Base-by-base conservation (phyloP, 2,113 vertebrate species). In the Micronycteris hirsuta region DNA sequence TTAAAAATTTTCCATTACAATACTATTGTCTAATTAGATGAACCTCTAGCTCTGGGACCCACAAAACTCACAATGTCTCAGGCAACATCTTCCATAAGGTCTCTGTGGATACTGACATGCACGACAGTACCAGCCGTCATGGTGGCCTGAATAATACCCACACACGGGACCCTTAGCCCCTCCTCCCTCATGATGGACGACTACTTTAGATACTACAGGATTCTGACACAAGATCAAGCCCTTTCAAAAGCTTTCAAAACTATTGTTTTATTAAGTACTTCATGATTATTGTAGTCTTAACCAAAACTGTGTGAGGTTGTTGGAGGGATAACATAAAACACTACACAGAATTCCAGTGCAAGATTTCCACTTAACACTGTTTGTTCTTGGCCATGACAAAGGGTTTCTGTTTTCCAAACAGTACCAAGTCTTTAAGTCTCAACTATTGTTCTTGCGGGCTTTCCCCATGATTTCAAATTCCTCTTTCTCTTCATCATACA, bases 81-180 rank as follows among this genome's bases (percentile, higher is more conserved):
- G 22, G 22, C 4, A 87, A 36, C 22, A 12, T 33, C 38, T 74
- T 89, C 81, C 45, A 54, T 54, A 45, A 54, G 43, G 24, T n/a
- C n/a, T 52, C 77, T 52, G 47, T 76, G n/a, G n/a, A n/a, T 61
- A 41, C 28, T 36, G n/a, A 52, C 3, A 26, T 52, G 13, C 28
- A 26, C 1, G 2, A n/a, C 4, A 20, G 28, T 49, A 56, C 7
- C 7, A 41, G 54, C 2, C 1, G 10, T 9, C 12, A 14, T 17
- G 67, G 28, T 86, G 36, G 52, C 26, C 43, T 36, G 80, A 80
- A 54, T 71, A 71, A 63, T 45, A 81, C 22, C 54, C 16, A 43
- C 20, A 38, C 71, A 58, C 0, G 24, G 47, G 14, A 74, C 33
- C 7, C 68, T 76, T 61, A 56, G 10, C 24, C 7, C 20, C 26